A percentile compares a stretch with the other conserved stretches of the same genome.
Evolutionary conservation across 2,888 invertebrate genomes (phyloP).

Genomic region (Mythimna albipuncta): DNA sequence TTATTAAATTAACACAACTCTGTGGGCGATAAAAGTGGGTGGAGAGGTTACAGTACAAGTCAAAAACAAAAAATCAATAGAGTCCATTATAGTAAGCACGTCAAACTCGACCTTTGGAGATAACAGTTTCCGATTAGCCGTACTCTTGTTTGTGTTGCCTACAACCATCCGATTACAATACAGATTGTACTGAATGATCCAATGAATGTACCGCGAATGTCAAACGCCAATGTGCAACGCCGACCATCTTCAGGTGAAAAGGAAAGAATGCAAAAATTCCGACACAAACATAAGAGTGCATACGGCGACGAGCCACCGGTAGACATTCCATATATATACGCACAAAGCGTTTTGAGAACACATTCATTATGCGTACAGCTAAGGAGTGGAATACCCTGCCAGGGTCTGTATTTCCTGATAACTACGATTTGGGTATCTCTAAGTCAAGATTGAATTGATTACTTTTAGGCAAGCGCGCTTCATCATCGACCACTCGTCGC

Average conservation of each 20-base stretch:
- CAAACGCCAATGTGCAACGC: not conserved
- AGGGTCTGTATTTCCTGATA: too few relatives aligned
- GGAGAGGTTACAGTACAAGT: not conserved
- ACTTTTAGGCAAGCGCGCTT: too few relatives aligned
- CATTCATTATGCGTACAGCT: too few relatives aligned
- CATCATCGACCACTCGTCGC: too few relatives aligned
- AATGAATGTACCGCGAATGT: not conserved
- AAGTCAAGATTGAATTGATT: too few relatives aligned
- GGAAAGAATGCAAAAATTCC: slow-evolving; percentile 10
- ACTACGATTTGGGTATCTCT: too few relatives aligned
- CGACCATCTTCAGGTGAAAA: slow-evolving; percentile 1
- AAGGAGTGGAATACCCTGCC: too few relatives aligned
- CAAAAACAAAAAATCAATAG: slow-evolving; percentile 23
- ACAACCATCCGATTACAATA: slow-evolving; percentile 18
- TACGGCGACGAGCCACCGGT: too few relatives aligned
- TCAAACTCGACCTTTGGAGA: slow-evolving; percentile 33
- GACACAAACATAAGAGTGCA: not conserved
- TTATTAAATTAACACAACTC: slow-evolving; percentile 1
- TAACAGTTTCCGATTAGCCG: slow-evolving; percentile 16
- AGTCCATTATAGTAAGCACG: slow-evolving; percentile 5
- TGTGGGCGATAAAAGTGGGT: slow-evolving; percentile 28
- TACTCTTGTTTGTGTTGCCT: slow-evolving; percentile 4
- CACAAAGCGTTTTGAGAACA: too few relatives aligned
- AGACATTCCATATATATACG: too few relatives aligned
- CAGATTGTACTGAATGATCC: not conserved